Evolutionary conservation across 2,888 invertebrate species (phyloP).

Genomic region (Barypeithes pellucidus): DNA sequence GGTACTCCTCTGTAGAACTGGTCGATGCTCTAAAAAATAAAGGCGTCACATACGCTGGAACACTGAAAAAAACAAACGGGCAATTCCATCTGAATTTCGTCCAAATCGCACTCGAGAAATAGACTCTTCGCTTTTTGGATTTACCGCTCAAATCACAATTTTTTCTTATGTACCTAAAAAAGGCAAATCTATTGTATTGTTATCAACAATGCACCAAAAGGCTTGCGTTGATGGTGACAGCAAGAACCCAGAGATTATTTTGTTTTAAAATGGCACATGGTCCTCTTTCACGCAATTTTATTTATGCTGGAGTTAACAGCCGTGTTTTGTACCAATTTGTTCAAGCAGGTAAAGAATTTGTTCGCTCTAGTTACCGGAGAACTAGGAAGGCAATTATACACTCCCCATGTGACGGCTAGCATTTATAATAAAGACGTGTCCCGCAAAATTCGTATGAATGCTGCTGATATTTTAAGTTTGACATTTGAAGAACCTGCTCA

Average conservation of each 20-base stretch:
- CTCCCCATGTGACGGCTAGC: too few species aligned
- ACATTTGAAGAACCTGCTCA: conserved; percentile 23
- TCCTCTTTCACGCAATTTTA: conserved; percentile 21
- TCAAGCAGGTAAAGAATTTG: conserved; percentile 3
- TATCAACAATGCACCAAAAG: conserved; percentile 62
- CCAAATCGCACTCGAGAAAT: conserved; percentile 41
- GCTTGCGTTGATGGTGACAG: conserved; percentile 57
- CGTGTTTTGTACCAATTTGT: conserved; percentile 20
- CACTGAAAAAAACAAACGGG: conserved; percentile 27
- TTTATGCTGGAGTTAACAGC: conserved; percentile 37
- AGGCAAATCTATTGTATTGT: conserved; percentile 59
- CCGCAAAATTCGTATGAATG: too few species aligned
- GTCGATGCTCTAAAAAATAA: neutral
- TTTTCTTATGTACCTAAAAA: conserved; percentile 53
- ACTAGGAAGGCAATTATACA: too few species aligned
- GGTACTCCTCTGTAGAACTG: neutral
- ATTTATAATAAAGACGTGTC: conserved; percentile 21
- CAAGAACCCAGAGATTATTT: conserved; percentile 14
- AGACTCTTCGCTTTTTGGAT: conserved; percentile 24
- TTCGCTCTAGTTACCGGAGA: conserved; percentile 8
- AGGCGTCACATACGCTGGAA: conserved; percentile 17
- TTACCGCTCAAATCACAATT: conserved; percentile 17
- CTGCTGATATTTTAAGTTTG: too few species aligned
- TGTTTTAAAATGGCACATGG: conserved; percentile 38
- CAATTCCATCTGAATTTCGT: conserved; percentile 27